A percentile compares a stretch with the other conserved stretches of the same genome.
These are phyloP conservation scores for Calephelis nemesis DNA, from an alignment of 1,140 invertebrate species.

Conservation along the genomic window DNA sequence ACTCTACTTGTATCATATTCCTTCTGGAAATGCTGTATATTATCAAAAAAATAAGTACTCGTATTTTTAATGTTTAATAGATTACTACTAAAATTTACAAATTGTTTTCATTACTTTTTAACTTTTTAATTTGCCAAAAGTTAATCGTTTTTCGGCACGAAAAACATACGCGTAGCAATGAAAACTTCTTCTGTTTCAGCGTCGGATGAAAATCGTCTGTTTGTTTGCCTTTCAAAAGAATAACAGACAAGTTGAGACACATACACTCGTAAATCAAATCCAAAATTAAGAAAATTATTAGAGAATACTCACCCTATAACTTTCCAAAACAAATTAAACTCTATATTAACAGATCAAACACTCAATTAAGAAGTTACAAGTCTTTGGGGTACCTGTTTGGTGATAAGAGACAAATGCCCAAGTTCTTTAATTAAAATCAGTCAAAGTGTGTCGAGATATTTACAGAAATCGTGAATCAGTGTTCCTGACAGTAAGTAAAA, in stretches of 20 bases:
- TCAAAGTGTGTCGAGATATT: background rate
- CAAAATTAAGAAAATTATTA: background rate
- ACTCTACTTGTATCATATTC: background rate
- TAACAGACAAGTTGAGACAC: background rate
- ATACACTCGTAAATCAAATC: background rate
- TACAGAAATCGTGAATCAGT: background rate
- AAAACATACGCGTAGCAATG: too few species aligned
- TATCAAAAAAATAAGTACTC: too few species aligned
- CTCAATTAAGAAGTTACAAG: constrained; percentile 16
- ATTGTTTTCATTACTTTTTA: too few species aligned
- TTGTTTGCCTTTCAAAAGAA: background rate
- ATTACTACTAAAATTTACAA: too few species aligned
- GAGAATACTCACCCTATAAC: background rate
- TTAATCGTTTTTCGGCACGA: too few species aligned
- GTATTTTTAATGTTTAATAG: too few species aligned
- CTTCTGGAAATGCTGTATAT: too few species aligned
- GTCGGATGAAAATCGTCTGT: too few species aligned
- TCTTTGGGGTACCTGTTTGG: background rate
- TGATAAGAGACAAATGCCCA: constrained; percentile 7
- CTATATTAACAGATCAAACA: constrained; percentile 1
- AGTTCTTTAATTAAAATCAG: constrained; percentile 12
- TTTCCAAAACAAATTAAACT: constrained; percentile 7
- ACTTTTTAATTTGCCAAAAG: too few species aligned
- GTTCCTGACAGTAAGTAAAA: too few species aligned
- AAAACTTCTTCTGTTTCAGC: too few species aligned